phyloP scores from a whole-genome alignment of 2,797 vertebrate species.

The Lophotriccus pileatus region DNA sequence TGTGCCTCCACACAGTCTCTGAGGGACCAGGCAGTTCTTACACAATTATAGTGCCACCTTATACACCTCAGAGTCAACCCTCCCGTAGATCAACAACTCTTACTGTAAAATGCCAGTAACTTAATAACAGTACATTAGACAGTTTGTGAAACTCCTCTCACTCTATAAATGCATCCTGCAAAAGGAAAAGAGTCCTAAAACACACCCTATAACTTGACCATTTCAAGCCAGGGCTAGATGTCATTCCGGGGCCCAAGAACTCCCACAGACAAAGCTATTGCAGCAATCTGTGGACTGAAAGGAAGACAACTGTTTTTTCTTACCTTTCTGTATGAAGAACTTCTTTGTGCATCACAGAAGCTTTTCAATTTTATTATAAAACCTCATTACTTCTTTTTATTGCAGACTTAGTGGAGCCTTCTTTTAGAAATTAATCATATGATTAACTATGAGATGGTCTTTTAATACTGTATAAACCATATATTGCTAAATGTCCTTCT shows the following conservation, averaged over 20 bases:
- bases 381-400: conserved; percentile 71
- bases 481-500: conserved; percentile 62
- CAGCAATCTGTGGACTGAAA: background rate
- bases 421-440: conserved; percentile 69
- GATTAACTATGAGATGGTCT: conserved; percentile 70
- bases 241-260: background rate
- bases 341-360: conserved; percentile 47
- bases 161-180: background rate
- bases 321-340: conserved; percentile 48
- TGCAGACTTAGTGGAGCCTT: conserved; percentile 76
- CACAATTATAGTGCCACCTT: background rate
- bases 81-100: background rate
- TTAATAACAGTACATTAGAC: background rate
- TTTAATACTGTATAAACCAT: conserved; percentile 73
- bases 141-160: background rate
- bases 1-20: background rate
- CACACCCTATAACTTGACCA: background rate
- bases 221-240: background rate
- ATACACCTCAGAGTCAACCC: background rate
- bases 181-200: background rate
- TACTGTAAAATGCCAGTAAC: background rate
- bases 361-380: conserved; percentile 67
- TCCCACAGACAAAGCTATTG: background rate
- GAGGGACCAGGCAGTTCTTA: background rate
- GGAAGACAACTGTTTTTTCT: conserved; percentile 8